phyloP scores from a whole-genome alignment of 2,888 invertebrate species.

The Trichopria drosophilae region DNA sequence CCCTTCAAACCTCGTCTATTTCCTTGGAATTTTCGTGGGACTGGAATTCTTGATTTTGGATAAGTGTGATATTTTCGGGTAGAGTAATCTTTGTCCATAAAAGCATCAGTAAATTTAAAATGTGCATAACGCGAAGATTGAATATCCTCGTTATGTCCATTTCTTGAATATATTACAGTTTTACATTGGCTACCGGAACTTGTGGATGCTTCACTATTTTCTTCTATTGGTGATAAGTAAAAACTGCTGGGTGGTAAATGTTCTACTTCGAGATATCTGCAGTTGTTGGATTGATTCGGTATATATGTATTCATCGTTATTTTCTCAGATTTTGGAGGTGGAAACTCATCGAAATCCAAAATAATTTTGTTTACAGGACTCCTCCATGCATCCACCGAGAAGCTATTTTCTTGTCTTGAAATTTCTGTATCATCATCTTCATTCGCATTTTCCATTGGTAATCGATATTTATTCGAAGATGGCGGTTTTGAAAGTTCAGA shows the following conservation, averaged over 20 bases:
- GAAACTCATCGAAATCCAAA: slow-evolving; percentile 48
- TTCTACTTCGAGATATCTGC: no score
- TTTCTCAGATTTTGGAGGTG: slow-evolving; percentile 41
- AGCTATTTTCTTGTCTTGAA: slow-evolving; percentile 10
- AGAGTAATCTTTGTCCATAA: background rate
- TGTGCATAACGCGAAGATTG: slow-evolving; percentile 17
- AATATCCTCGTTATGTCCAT: slow-evolving; percentile 1
- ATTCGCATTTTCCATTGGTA: slow-evolving; percentile 29
- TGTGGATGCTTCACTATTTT: slow-evolving; percentile 63
- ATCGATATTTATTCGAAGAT: no score
- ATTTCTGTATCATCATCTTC: slow-evolving; percentile 20
- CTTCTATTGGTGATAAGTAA: slow-evolving; percentile 63
- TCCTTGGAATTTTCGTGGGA: slow-evolving; percentile 45
- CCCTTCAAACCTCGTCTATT: slow-evolving; percentile 40
- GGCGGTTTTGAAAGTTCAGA: slow-evolving; percentile 32
- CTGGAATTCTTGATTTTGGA: slow-evolving; percentile 60
- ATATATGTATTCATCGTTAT: no score
- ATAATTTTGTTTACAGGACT: slow-evolving; percentile 42
- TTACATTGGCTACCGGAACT: slow-evolving; percentile 56
- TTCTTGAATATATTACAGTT: slow-evolving; percentile 12
- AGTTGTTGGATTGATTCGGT: no score
- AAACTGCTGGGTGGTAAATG: slow-evolving; percentile 42
- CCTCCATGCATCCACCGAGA: slow-evolving; percentile 10
- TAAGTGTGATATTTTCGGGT: slow-evolving; percentile 61
- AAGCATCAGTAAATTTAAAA: slow-evolving; percentile 11